Percentiles rank a stretch among this genome's conserved stretches.
These are phyloP conservation scores for Penaeus chinensis DNA, from an alignment of 1,140 invertebrate species.

Conservation along the genomic window DNA sequence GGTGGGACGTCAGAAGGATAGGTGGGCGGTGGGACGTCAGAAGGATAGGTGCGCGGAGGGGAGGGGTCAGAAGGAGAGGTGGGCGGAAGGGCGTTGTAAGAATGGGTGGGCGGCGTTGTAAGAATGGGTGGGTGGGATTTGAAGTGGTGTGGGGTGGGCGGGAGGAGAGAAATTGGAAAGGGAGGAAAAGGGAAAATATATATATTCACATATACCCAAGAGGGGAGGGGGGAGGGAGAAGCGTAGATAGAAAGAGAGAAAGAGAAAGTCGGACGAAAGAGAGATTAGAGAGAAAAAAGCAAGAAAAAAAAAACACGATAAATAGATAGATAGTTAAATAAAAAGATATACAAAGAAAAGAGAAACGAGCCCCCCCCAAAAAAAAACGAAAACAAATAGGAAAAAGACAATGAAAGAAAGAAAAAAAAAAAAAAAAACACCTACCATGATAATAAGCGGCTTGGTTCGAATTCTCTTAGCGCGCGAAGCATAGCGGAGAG, in stretches of 20 bases:
- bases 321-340: not conserved
- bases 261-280: not conserved
- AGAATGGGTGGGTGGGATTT: not conserved
- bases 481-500: constrained; percentile 86
- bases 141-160: not conserved
- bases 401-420: not conserved
- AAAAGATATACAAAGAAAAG: not conserved
- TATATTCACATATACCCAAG: not conserved
- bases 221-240: not conserved
- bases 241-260: not conserved
- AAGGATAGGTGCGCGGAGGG: not conserved
- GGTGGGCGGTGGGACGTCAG: not conserved
- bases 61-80: not conserved
- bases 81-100: no score
- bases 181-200: not conserved
- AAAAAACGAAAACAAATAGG: not conserved
- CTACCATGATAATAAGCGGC: constrained; percentile 92
- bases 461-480: constrained; percentile 90
- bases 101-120: constrained; percentile 26
- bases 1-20: constrained; percentile 43
- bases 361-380: constrained; percentile 30
- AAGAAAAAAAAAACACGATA: not conserved
- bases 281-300: not conserved
- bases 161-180: not conserved
- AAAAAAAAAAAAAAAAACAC: constrained; percentile 53